A percentile compares a stretch with the other conserved stretches of the same genome.
These are phyloP conservation scores for Montipora foliosa DNA, from an alignment of 64 coral and sea anemone species.

Conservation along the genomic window DNA sequence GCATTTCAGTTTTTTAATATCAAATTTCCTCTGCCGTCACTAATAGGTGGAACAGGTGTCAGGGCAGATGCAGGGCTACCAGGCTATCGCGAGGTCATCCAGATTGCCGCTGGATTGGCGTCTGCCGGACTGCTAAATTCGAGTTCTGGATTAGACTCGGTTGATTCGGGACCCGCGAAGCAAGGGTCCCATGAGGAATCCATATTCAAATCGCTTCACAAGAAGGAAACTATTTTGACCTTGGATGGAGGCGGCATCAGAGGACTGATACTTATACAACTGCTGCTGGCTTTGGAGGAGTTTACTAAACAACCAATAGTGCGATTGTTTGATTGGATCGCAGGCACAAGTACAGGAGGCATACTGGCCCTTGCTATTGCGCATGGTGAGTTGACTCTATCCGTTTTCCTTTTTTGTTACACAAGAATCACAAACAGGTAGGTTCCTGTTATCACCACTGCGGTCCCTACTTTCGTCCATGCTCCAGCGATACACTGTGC, in stretches of 20 bases:
- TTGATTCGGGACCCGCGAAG: slow-evolving; percentile 37
- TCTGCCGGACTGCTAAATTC: slow-evolving; percentile 6
- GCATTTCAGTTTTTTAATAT: no score
- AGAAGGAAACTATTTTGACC: slow-evolving; percentile 75
- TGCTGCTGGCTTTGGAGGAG: slow-evolving; percentile 89
- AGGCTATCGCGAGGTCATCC: slow-evolving; percentile 72
- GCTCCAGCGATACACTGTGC: no score
- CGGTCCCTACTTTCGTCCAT: no score
- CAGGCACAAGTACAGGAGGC: slow-evolving; percentile 94
- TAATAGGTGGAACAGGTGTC: slow-evolving; percentile 56
- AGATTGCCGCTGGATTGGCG: slow-evolving; percentile 62
- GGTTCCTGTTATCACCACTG: no score
- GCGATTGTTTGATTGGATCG: slow-evolving; percentile 95
- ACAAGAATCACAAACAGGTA: background rate
- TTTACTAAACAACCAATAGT: slow-evolving; percentile 89
- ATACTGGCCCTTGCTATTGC: slow-evolving; percentile 87
- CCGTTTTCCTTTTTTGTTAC: background rate
- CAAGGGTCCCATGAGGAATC: slow-evolving; percentile 40
- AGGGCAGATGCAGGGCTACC: slow-evolving; percentile 43
- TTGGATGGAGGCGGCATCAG: slow-evolving; percentile 98
- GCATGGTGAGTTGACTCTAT: slow-evolving; percentile 65
- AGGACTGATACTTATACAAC: slow-evolving; percentile 90
- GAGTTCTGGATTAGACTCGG: slow-evolving; percentile 44
- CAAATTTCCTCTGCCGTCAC: background rate
- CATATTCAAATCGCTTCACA: slow-evolving; percentile 77